Conservation (phyloP, 92 coral and sea anemone species). For the Phenganax marumi region DNA sequence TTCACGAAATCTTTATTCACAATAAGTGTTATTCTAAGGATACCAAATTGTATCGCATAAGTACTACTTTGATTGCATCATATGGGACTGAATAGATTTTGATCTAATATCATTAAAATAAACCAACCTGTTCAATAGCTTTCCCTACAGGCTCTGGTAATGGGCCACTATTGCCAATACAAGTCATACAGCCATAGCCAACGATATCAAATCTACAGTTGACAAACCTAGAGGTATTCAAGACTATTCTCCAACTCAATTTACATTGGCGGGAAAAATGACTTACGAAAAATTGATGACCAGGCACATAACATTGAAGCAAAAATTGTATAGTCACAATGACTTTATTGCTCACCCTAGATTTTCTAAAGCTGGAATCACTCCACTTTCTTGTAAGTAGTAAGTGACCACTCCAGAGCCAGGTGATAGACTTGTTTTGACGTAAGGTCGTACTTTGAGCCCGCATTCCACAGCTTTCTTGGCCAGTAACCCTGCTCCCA, state of each 20-base stretch:
- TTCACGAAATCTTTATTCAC: no score
- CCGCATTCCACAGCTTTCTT: constrained; percentile 89
- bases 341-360: constrained; percentile 67
- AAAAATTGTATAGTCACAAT: no score
- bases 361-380: constrained; percentile 74
- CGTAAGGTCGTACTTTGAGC: constrained; percentile 69
- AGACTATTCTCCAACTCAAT: neutral
- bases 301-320: no score
- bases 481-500: constrained; percentile 93
- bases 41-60: no score
- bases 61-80: no score
- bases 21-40: no score
- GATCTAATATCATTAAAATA: neutral
- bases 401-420: constrained; percentile 98
- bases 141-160: constrained; percentile 84
- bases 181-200: constrained; percentile 99
- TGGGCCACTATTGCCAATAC: constrained; percentile 98
- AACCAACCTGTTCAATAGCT: constrained; percentile 88
- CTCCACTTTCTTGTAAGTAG: constrained; percentile 94
- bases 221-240: neutral
- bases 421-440: constrained; percentile 93
- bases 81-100: no score
- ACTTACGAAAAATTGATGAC: no score
- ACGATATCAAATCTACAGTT: constrained; percentile 76
- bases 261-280: no score